Evolutionary conservation across 2,888 invertebrate species (phyloP), one percentile per base, ranked within the genome.

Genomic region (Agrotis ipsilon): DNA sequence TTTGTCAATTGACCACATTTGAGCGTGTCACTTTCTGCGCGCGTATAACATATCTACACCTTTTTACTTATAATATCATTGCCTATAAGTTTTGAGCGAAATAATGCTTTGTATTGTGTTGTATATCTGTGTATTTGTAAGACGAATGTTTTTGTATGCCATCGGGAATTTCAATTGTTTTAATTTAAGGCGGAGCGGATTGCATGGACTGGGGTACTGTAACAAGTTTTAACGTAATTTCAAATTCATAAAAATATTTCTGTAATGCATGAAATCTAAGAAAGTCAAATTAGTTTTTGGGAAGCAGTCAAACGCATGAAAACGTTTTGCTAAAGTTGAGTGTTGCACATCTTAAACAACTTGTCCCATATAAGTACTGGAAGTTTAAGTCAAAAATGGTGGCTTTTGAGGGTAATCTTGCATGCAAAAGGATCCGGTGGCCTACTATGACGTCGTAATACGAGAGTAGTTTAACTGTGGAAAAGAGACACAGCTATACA

Each of bases 151-250:
- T 45, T 65, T 72, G 7, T 46, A 49, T 72, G 19, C 24, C 13
- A 19, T 45, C 9, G 24, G 0, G 55, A 7, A 46, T 19, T 16
- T 9, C 14, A 21, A 49, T n/a, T 63, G 43, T 18, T 63, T 55
- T 45, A 3, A 24, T 49, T 32, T 24, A 1, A 45, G 2, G 4
- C 43, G 19, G 59, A 57, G 7, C 45, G 19, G 59, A 57, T 60
- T 73, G 68, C 73, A 68, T 68, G 73, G 55, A 74, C 67, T 67
- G 74, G 60, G 73, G 60, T 16, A 58, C 45, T 60, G 13, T 24
- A 51, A 55, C 24, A 54, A 43, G 5, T 39, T 11, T 39, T 39
- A 39, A 9, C 39, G 39, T 39, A 11, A 11, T 11, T 39, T 39
- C 7, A 32, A 32, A 32, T 1, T 32, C 32, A 32, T 32, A 7